These are phyloP conservation scores for Apodemia hepburni DNA, from an alignment of 2,888 invertebrate species.

Conservation along the genomic window DNA sequence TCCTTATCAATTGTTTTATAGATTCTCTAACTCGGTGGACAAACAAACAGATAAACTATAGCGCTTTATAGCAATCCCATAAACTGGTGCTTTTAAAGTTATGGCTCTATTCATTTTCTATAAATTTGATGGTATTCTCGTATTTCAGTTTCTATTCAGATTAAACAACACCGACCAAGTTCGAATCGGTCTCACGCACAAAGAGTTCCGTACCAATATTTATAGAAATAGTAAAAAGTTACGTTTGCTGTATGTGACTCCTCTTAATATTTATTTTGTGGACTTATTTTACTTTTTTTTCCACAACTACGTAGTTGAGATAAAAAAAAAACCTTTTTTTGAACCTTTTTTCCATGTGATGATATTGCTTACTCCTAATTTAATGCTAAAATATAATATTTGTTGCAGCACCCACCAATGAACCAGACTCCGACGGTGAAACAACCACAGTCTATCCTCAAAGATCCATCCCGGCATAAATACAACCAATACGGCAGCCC, in stretches of 20 bases:
- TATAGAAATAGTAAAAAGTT: too few species aligned
- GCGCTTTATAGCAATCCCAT: neutral
- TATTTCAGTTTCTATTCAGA: too few species aligned
- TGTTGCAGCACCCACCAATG: constrained; percentile 59
- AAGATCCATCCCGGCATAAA: constrained; percentile 82
- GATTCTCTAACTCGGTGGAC: neutral
- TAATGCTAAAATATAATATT: constrained; percentile 20
- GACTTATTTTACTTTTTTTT: too few species aligned
- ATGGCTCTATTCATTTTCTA: neutral
- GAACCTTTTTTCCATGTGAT: too few species aligned
- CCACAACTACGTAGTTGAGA: too few species aligned
- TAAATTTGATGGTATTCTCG: neutral
- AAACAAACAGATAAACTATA: constrained; percentile 8
- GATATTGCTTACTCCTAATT: too few species aligned
- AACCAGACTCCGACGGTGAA: constrained; percentile 65
- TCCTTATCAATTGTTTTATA: constrained; percentile 10
- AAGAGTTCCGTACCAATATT: too few species aligned
- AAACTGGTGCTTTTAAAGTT: constrained; percentile 1
- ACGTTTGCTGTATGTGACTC: too few species aligned
- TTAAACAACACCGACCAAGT: too few species aligned
- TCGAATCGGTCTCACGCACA: too few species aligned
- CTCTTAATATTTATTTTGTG: too few species aligned
- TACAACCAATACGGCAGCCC: constrained; percentile 77
- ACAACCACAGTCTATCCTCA: constrained; percentile 82
- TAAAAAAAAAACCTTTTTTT: too few species aligned